Evolutionary conservation across 2,888 invertebrate species (phyloP), one percentile per base, ranked within the genome.

Genomic region (Noctuana brunneofusca): DNA sequence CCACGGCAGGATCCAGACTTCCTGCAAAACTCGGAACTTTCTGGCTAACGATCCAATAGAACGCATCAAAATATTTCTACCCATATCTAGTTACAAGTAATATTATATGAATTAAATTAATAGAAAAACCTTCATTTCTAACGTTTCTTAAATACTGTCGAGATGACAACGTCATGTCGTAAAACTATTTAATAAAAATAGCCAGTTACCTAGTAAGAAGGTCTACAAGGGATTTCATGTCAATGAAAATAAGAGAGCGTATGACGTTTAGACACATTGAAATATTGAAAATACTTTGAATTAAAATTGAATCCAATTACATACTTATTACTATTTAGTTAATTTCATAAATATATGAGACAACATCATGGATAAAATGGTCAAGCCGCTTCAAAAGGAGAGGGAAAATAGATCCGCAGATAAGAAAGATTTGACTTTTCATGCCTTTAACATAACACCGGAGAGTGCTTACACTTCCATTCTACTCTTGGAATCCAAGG

Each of bases 391-490:
- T 32, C 88, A 88, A 75, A 89, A 89, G 60, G 87, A 86, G 3
- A 71, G 91, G 41, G 89, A 89, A 35, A 90, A 90, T 59, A 78
- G 89, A 18, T 87, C 89, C 0, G 89, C 87, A 0, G 89, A 88
- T 14, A 89, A 89, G 65, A 89, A 80, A 52, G 90, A 90, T 65
- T 68, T 81, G n/a, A 80, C 77, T 0, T 91, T 91, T 64, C 89
- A 89, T 59, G 73, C 88, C 0, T 91, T 79, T 67, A 81, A 74
- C 1, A 86, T 91, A 58, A 88, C 87, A 1, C 87, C 91, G 0
- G 89, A 91, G 64, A 90, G 79, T 65, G 91, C 89, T 0, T 82
- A 87, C 41, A 91, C 91, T 27, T 81, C 91, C 0, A 84, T 92
- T n/a, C 68, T 91, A 12, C 79, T 92, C 1, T 69, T 92, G 30